Evolutionary conservation across 2,797 vertebrate genomes (phyloP).

Genomic region (Dermochelys coriacea): DNA sequence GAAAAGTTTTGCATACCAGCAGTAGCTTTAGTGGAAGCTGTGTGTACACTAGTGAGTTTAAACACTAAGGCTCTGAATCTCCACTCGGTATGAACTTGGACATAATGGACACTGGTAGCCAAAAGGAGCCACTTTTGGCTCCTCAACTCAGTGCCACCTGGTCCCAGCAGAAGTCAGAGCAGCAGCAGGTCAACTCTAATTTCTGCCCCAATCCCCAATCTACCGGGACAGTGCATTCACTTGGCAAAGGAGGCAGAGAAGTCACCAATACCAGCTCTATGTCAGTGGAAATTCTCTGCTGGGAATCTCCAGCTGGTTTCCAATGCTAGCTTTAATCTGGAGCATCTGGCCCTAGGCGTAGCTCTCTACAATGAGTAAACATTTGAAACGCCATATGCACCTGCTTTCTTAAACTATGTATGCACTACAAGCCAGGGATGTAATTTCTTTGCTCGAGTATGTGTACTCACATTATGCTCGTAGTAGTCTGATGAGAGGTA

Average conservation of each 20-base stretch:
- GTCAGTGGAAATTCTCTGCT: background rate
- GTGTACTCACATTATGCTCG: too few species aligned
- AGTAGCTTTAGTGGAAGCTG: background rate
- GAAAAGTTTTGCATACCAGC: background rate
- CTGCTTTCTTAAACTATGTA: background rate
- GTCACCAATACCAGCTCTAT: background rate
- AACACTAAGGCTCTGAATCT: background rate
- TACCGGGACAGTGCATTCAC: background rate
- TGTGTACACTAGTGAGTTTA: background rate
- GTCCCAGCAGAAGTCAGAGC: background rate
- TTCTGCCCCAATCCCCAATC: background rate
- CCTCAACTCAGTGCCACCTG: background rate
- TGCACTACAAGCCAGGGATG: background rate
- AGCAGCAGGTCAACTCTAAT: background rate
- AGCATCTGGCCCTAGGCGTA: background rate
- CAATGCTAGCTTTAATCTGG: background rate
- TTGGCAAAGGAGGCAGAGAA: background rate
- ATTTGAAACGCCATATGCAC: background rate
- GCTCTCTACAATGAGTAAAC: background rate
- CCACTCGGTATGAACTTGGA: background rate
- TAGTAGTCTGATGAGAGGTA: too few species aligned
- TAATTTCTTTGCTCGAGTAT: background rate
- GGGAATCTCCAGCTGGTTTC: background rate
- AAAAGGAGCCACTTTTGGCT: background rate
- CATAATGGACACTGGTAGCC: background rate